Evolutionary conservation across 2,113 vertebrate species (phyloP), one percentile per base, ranked within the genome.

Genomic region (Onychostruthus taczanowskii): DNA sequence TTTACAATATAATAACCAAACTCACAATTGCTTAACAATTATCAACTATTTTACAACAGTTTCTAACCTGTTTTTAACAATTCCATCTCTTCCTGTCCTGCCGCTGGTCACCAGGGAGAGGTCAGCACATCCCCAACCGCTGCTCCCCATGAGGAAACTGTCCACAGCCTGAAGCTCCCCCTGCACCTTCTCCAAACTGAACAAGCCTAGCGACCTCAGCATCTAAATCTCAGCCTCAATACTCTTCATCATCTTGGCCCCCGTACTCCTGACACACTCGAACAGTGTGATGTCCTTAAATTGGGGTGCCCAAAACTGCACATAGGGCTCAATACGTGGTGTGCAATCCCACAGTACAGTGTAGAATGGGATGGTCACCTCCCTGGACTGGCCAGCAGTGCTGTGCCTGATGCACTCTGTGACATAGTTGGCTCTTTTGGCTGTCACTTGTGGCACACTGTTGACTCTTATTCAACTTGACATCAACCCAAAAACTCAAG

Each of bases 51-150:
- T 56, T n/a, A 33, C 33, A 56, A n/a, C 33, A 22, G 21, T 56
- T 56, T 56, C 31, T 56, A 22, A n/a, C 55, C 31, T n/a, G 33
- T 14, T 56, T 56, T 56, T 56, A 56, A 56, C 31, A n/a, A 56
- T 56, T n/a, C n/a, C 4, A 4, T 16, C 10, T n/a, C 33, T 11
- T 83, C 2, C 2, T 22, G 9, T 12, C 33, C 46, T 46, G 14
- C 10, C 2, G 0, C 11, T 35, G 33, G 35, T 61, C 63, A 19
- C 26, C 10, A 66, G 20, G 44, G 19, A 43, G 17, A 50, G n/a
- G 84, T 20, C 10, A 69, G 61, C 12, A 14, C 3, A 9, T 67
- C 13, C 10, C 7, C 1, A 20, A 24, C 13, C 1, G 0, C 30
- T 50, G 21, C 26, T 21, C 11, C 1, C 4, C 6, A 20, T 13